Conservation (phyloP, 2,888 invertebrate species). For the Drosophila prostipennis region DNA sequence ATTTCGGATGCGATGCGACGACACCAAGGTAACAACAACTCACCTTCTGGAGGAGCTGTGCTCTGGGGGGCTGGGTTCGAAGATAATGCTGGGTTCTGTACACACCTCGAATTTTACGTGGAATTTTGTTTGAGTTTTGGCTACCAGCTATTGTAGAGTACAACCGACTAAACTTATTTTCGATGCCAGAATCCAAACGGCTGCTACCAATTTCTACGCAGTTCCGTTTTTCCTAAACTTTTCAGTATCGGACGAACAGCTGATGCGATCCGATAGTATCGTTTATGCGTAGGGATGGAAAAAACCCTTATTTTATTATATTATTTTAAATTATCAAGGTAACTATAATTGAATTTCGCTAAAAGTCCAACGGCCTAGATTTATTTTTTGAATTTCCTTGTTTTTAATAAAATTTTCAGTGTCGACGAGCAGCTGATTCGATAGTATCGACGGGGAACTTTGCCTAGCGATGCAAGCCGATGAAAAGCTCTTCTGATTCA, state of each 20-base stretch:
- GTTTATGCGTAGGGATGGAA: neutral
- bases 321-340: neutral
- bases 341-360: too few species aligned
- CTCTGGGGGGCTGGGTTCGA: neutral
- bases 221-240: conserved; percentile 8
- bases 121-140: conserved; percentile 19
- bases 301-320: neutral
- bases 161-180: neutral
- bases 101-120: conserved; percentile 1
- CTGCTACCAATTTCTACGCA: conserved; percentile 2
- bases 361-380: neutral
- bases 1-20: neutral
- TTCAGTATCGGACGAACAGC: conserved; percentile 1
- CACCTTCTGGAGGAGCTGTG: conserved; percentile 12
- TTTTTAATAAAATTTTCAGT: neutral
- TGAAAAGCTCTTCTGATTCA: too few species aligned
- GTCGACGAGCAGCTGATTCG: neutral
- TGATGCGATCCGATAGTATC: neutral
- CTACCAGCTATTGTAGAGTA: neutral
- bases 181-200: neutral
- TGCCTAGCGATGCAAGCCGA: neutral
- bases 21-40: conserved; percentile 1
- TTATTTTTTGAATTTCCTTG: neutral
- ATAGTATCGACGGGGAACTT: neutral
- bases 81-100: neutral